Evolutionary conservation across 1,140 invertebrate species (phyloP), one percentile per base, ranked within the genome.

Genomic region (Bombus soroeensis): DNA sequence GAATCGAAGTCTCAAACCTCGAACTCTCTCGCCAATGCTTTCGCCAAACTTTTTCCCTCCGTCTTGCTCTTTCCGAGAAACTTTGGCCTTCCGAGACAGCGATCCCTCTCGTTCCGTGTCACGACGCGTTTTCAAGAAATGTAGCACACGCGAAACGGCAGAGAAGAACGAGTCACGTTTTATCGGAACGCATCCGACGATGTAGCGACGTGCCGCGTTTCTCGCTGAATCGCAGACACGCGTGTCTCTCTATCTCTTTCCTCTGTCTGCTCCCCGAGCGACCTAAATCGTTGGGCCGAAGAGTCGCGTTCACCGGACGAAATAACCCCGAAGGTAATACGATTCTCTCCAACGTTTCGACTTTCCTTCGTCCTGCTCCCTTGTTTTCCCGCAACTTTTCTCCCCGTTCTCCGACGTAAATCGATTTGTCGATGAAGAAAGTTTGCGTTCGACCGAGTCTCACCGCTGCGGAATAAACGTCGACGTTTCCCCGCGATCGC

Each of bases 361-460:
- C 73, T 43, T 71, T 13, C 78, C 70, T 25, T 83, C 66, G 37
- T 22, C 37, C 59, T n/a, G 12, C 9, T 8, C 64, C 37, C 88
- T 87, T 81, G 81, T 87, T 89, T 84, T 83, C 81, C 64, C 85
- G 88, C 66, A 87, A 89, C 88, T 90, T 89, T 81, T 83, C 88
- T 79, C 59, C 88, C 57, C 39, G 47, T 53, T 22, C 47, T 6
- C 59, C 53, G 22, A 71, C 73, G 85, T 87, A 90, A 89, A 89
- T 87, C 88, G 88, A 89, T 89, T 89, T 89, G 88, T 83, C 88
- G 84, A 88, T 53, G 37, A 75, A 43, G 82, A 81, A 89, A 89
- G 73, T 89, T 85, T 66, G 80, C 88, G 88, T 79, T 43, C 78
- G 73, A 86, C 59, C 62, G 82, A 57, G 18, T 57, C 62, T 83